Conservation (phyloP, 2,113 vertebrate genomes). For the Ahaetulla prasina region DNA sequence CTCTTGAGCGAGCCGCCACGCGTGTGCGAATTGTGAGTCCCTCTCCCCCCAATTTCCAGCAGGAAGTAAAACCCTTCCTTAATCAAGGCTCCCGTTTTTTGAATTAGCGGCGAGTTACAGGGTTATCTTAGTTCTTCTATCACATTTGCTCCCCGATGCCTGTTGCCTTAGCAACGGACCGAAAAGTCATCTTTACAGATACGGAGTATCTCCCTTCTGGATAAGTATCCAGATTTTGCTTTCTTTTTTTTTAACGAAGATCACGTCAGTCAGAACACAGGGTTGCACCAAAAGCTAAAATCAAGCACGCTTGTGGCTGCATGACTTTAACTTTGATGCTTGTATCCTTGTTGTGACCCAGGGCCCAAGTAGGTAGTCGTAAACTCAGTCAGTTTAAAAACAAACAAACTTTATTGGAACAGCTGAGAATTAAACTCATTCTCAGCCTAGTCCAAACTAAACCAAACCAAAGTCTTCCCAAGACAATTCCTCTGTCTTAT, state of each 20-base stretch:
- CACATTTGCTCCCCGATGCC: constrained; percentile 63
- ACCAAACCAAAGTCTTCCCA: too few relatives aligned
- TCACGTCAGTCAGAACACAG: not conserved
- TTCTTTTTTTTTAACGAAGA: not conserved
- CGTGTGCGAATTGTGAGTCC: not conserved
- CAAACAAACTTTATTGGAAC: too few relatives aligned
- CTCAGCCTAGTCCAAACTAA: too few relatives aligned
- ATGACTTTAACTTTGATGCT: too few relatives aligned
- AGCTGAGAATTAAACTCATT: too few relatives aligned
- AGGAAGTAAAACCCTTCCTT: constrained; percentile 45
- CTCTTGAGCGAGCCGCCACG: not conserved
- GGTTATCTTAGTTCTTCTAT: constrained; percentile 71
- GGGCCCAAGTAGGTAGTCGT: too few relatives aligned
- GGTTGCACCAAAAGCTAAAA: constrained; percentile 3
- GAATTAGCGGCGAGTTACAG: constrained; percentile 59
- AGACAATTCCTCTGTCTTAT: too few relatives aligned
- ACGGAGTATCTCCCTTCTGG: constrained; percentile 20
- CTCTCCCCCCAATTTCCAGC: not conserved
- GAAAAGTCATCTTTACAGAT: constrained; percentile 31
- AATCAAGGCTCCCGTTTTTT: constrained; percentile 60
- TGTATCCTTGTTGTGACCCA: too few relatives aligned
- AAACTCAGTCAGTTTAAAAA: too few relatives aligned
- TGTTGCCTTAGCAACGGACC: constrained; percentile 80
- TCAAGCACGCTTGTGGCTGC: not conserved
- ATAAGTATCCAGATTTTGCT: constrained; percentile 7